Percentiles rank a stretch among this genome's conserved stretches.
These are phyloP conservation scores for Carassius auratus DNA, from an alignment of 2,113 vertebrate genomes.

Conservation along the genomic window DNA sequence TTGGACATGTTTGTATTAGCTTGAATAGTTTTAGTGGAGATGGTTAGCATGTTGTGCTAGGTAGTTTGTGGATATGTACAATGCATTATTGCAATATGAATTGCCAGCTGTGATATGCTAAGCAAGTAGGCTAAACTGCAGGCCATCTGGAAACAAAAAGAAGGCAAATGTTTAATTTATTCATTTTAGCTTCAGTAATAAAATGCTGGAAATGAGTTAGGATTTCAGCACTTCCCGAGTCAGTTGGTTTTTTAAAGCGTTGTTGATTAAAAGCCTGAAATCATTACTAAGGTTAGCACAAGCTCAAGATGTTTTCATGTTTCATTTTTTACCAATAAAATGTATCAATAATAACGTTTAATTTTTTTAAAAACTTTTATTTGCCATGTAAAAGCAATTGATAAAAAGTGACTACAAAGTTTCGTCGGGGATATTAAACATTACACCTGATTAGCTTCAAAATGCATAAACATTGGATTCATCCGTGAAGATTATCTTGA, in stretches of 20 bases:
- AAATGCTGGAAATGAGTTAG: not conserved
- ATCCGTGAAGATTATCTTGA: not conserved
- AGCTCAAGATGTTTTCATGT: not conserved
- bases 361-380: not conserved
- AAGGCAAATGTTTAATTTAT: not conserved
- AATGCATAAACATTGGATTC: not conserved
- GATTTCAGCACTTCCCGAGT: not conserved
- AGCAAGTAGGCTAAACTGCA: not conserved
- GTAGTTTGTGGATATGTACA: not conserved
- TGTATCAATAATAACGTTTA: not conserved
- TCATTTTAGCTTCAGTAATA: not conserved
- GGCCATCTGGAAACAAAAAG: not conserved
- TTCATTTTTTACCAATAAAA: not conserved
- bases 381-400: not conserved
- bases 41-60: too few relatives aligned
- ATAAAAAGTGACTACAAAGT: not conserved
- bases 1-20: not conserved
- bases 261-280: not conserved
- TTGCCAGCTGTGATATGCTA: not conserved
- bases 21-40: not conserved
- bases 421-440: not conserved
- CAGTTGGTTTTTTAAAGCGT: not conserved
- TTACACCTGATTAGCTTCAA: not conserved
- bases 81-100: not conserved
- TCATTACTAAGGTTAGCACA: not conserved